Conservation (phyloP, 2,888 invertebrate species). For the Pandemis corylana region DNA sequence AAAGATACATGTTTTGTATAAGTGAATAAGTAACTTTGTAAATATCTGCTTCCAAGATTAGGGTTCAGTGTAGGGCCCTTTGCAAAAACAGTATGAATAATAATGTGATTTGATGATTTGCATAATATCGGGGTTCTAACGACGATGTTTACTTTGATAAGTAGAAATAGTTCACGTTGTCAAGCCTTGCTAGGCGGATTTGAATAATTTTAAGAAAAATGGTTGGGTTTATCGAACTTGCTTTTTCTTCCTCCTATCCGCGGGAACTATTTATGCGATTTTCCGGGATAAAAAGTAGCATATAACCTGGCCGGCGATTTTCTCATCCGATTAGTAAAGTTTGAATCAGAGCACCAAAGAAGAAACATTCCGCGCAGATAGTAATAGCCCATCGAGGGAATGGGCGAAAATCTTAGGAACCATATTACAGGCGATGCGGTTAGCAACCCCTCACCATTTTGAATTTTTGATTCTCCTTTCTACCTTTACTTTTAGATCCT, state of each 20-base stretch:
- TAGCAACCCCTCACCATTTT: no score
- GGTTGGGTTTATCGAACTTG: constrained; percentile 8
- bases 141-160: constrained; percentile 79
- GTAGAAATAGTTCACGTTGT: constrained; percentile 63
- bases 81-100: constrained; percentile 84
- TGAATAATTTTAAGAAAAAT: constrained; percentile 33
- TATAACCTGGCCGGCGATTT: no score
- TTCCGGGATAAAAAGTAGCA: no score
- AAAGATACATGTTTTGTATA: constrained; percentile 40
- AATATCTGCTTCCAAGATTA: constrained; percentile 69
- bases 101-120: constrained; percentile 71
- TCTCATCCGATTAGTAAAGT: no score
- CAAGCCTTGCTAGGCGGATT: constrained; percentile 41
- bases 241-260: not conserved
- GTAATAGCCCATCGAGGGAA: no score
- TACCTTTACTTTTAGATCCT: no score
- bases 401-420: no score
- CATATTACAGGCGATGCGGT: no score
- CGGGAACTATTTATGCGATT: no score
- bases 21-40: constrained; percentile 57
- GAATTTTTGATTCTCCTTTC: no score
- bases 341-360: no score
- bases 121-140: constrained; percentile 78
- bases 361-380: no score
- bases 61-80: constrained; percentile 74